These are phyloP conservation scores for Steatornis caripensis DNA, from an alignment of 2,113 vertebrate genomes.

Conservation along the genomic window DNA sequence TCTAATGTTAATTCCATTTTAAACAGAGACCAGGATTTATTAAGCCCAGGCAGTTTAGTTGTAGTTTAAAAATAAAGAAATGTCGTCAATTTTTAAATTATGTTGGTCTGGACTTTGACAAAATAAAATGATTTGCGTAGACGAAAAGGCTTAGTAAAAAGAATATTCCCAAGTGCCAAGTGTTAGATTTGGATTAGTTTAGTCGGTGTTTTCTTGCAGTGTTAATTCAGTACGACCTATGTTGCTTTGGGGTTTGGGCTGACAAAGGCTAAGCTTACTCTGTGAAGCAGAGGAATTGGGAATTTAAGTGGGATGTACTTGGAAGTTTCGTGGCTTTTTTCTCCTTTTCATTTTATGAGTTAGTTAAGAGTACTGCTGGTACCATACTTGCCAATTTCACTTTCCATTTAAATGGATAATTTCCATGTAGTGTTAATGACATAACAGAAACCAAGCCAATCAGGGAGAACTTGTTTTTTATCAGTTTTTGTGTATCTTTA, in stretches of 20 bases:
- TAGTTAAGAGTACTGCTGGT: neutral
- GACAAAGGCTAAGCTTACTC: neutral
- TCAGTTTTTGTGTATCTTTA: too few relatives aligned
- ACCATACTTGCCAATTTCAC: neutral
- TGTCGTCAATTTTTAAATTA: neutral
- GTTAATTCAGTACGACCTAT: neutral
- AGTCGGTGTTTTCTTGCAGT: neutral
- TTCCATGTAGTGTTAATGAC: neutral
- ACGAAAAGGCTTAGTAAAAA: neutral
- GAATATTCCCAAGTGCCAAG: neutral
- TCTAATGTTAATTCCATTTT: neutral
- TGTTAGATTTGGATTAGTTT: neutral
- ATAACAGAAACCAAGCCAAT: neutral
- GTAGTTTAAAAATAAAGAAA: neutral
- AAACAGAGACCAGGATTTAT: neutral
- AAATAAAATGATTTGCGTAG: neutral
- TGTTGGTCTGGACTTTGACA: neutral
- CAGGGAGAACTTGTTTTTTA: neutral
- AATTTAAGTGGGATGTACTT: neutral
- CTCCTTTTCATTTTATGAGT: neutral
- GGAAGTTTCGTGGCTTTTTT: neutral
- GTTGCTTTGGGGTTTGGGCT: neutral
- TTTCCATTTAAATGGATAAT: neutral
- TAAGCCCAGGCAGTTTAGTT: neutral
- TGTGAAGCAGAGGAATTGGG: neutral